These are phyloP conservation scores for Miichthys miiuy DNA, from an alignment of 2,797 vertebrate genomes.

Conservation along the genomic window DNA sequence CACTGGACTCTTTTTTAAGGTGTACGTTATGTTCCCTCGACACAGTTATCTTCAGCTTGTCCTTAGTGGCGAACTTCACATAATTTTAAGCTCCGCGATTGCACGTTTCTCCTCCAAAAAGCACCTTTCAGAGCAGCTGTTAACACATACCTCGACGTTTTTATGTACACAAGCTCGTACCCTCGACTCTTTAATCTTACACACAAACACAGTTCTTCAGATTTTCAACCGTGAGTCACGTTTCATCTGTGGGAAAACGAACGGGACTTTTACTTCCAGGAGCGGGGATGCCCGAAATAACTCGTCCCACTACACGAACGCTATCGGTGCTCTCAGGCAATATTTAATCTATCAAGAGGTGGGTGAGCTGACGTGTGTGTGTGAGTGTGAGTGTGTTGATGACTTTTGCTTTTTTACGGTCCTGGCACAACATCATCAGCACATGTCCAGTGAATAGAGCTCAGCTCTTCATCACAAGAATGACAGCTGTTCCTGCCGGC, in stretches of 20 bases:
- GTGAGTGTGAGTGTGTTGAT: not conserved
- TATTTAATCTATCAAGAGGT: not conserved
- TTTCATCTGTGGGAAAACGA: not conserved
- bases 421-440: slow-evolving; percentile 40
- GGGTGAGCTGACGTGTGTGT: not conserved
- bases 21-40: not conserved
- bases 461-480: slow-evolving; percentile 45
- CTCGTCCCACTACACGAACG: not conserved
- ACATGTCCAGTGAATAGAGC: slow-evolving; percentile 40
- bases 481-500: slow-evolving; percentile 54
- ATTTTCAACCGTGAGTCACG: no score
- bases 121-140: no score
- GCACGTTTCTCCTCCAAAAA: not conserved
- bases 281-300: not conserved
- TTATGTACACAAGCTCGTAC: not conserved
- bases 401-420: slow-evolving; percentile 17
- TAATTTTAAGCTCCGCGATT: not conserved
- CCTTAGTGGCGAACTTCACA: no score
- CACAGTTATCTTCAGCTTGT: not conserved
- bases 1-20: not conserved
- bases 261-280: not conserved
- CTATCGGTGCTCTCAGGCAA: not conserved
- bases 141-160: not conserved
- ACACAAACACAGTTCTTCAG: no score
- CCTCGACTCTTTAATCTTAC: not conserved